Evolutionary conservation across 1,140 invertebrate genomes (phyloP).

Genomic region (Bombus consobrinus): DNA sequence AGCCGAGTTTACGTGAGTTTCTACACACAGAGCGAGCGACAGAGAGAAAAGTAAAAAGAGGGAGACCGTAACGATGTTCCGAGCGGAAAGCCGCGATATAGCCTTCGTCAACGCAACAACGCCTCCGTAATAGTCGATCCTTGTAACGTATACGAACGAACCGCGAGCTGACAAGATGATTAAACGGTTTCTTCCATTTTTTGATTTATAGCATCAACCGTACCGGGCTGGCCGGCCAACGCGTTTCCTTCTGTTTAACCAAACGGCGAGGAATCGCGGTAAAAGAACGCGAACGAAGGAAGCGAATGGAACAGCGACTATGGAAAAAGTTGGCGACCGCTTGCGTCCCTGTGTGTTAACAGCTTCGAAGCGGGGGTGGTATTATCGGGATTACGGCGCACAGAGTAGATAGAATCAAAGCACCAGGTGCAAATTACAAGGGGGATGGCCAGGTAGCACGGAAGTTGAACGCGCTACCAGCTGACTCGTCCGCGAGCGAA

Average conservation of each 20-base stretch:
- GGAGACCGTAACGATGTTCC: slow-evolving; percentile 66
- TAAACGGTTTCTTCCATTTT: not conserved
- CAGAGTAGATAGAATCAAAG: slow-evolving; percentile 79
- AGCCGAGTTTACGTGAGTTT: slow-evolving; percentile 15
- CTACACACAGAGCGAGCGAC: too few species aligned
- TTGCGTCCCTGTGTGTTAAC: not conserved
- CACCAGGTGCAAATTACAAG: slow-evolving; percentile 82
- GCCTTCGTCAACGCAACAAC: slow-evolving; percentile 75
- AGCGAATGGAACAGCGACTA: too few species aligned
- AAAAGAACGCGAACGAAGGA: too few species aligned
- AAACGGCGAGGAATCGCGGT: too few species aligned
- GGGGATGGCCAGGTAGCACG: slow-evolving; percentile 68
- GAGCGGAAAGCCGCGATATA: slow-evolving; percentile 76
- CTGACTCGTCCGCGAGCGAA: slow-evolving; percentile 69
- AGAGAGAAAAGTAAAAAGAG: too few species aligned
- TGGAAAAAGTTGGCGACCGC: not conserved
- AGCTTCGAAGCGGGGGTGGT: not conserved
- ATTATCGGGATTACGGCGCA: slow-evolving; percentile 67
- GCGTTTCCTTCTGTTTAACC: too few species aligned
- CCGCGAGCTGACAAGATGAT: not conserved
- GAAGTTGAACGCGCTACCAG: slow-evolving; percentile 72
- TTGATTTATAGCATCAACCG: too few species aligned
- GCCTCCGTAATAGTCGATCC: slow-evolving; percentile 1
- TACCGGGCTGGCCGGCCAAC: too few species aligned
- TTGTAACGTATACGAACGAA: not conserved